These are phyloP conservation scores for Siniperca chuatsi DNA, from an alignment of 2,113 vertebrate species.

Conservation along the genomic window DNA sequence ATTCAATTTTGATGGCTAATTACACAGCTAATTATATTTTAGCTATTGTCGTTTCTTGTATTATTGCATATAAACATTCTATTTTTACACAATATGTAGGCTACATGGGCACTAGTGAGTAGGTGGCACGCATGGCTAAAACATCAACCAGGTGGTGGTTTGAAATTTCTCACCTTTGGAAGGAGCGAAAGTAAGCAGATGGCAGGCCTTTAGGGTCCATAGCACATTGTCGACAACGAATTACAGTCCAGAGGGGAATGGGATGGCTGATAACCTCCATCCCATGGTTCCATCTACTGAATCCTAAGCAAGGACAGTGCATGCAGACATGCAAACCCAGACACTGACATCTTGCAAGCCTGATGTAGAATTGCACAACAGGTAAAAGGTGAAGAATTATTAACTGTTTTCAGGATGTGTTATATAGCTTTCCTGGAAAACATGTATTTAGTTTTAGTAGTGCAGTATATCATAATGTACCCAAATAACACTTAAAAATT, in stretches of 20 bases:
- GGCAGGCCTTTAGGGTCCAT: slow-evolving; percentile 84
- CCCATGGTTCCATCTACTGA: slow-evolving; percentile 86
- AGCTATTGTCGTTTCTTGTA: neutral
- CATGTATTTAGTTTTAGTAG: neutral
- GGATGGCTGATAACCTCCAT: slow-evolving; percentile 85
- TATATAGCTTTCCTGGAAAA: slow-evolving; percentile 12
- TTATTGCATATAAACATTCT: neutral
- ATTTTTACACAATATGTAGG: slow-evolving; percentile 13
- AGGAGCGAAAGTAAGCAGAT: slow-evolving; percentile 82
- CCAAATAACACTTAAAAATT: neutral
- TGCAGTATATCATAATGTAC: neutral
- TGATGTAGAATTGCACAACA: slow-evolving; percentile 57
- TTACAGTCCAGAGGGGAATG: slow-evolving; percentile 85
- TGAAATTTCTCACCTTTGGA: slow-evolving; percentile 84
- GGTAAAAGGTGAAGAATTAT: slow-evolving; percentile 14
- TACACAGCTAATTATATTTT: neutral
- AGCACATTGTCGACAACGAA: slow-evolving; percentile 85
- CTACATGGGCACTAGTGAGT: slow-evolving; percentile 4
- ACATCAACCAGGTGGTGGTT: slow-evolving; percentile 80
- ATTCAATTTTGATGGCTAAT: neutral
- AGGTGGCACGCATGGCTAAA: slow-evolving; percentile 43
- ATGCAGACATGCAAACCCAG: slow-evolving; percentile 72
- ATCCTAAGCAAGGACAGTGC: slow-evolving; percentile 83
- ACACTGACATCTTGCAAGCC: slow-evolving; percentile 59
- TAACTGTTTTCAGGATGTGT: slow-evolving; percentile 13